These are phyloP conservation scores for Sebastes goodei DNA, from an alignment of 2,797 vertebrate genomes.

Conservation along the genomic window DNA sequence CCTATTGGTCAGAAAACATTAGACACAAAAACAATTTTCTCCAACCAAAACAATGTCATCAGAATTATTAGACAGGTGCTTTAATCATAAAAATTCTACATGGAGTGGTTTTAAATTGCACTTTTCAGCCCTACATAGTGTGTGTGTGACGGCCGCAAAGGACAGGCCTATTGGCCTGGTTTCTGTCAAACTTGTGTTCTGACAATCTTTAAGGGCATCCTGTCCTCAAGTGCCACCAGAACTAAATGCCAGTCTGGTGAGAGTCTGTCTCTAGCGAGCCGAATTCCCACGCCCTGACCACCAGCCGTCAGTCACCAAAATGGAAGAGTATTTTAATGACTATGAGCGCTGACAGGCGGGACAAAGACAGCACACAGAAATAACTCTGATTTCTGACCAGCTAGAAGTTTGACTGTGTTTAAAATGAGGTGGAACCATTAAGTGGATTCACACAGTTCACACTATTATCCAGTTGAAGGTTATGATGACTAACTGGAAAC, in stretches of 20 bases:
- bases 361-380: slow-evolving; percentile 52
- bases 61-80: background rate
- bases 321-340: slow-evolving; percentile 51
- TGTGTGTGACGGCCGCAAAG: background rate
- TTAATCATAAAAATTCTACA: background rate
- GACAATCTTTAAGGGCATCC: slow-evolving; percentile 19
- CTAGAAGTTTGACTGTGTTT: background rate
- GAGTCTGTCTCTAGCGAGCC: background rate
- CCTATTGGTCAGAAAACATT: too few relatives aligned
- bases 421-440: slow-evolving; percentile 13
- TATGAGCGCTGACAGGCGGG: slow-evolving; percentile 9
- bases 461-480: slow-evolving; percentile 3
- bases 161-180: slow-evolving; percentile 23
- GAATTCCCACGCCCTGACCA: slow-evolving; percentile 48
- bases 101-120: background rate
- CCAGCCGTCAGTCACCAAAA: slow-evolving; percentile 36
- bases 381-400: slow-evolving; percentile 24
- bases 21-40: background rate
- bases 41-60: background rate
- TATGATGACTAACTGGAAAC: slow-evolving; percentile 1
- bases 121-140: background rate
- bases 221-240: slow-evolving; percentile 24
- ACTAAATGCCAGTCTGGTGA: slow-evolving; percentile 38
- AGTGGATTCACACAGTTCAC: slow-evolving; percentile 6
- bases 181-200: slow-evolving; percentile 30